Percentiles rank a stretch among this genome's conserved stretches.
These are phyloP conservation scores for Megalops atlanticus DNA, from an alignment of 2,113 vertebrate species.

Conservation along the genomic window DNA sequence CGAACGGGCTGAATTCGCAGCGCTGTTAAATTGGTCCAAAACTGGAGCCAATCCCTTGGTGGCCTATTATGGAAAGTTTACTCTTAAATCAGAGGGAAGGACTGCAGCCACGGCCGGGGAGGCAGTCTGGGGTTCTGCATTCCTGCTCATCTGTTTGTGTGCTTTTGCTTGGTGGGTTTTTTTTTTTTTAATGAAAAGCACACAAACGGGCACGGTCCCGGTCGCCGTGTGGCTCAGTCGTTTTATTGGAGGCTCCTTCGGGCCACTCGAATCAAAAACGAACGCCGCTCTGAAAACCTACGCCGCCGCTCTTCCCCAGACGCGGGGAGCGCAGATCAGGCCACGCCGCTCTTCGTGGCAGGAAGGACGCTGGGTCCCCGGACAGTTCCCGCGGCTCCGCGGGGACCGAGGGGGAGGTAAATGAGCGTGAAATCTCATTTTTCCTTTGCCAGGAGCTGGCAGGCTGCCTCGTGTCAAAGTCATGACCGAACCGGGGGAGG, in stretches of 20 bases:
- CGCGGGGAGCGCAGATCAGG: too few relatives aligned
- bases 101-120: conserved; percentile 39
- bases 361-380: background rate
- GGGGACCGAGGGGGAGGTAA: background rate
- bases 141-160: conserved; percentile 8
- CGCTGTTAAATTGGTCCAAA: background rate
- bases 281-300: background rate
- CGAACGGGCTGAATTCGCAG: conserved; percentile 19
- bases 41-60: conserved; percentile 9
- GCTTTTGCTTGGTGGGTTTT: background rate
- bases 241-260: too few relatives aligned
- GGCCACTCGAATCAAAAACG: too few relatives aligned
- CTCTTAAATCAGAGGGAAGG: background rate
- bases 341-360: too few relatives aligned
- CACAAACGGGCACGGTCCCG: background rate
- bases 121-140: background rate
- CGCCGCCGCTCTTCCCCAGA: background rate
- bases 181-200: conserved; percentile 22
- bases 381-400: background rate
- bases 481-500: background rate
- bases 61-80: conserved; percentile 18
- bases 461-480: background rate
- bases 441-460: background rate
- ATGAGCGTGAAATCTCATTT: background rate
- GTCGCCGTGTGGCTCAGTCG: too few relatives aligned